Percentiles rank a stretch among this genome's conserved stretches.
These are phyloP conservation scores for Drosophila siamana DNA, from an alignment of 2,888 invertebrate species.

Conservation along the genomic window DNA sequence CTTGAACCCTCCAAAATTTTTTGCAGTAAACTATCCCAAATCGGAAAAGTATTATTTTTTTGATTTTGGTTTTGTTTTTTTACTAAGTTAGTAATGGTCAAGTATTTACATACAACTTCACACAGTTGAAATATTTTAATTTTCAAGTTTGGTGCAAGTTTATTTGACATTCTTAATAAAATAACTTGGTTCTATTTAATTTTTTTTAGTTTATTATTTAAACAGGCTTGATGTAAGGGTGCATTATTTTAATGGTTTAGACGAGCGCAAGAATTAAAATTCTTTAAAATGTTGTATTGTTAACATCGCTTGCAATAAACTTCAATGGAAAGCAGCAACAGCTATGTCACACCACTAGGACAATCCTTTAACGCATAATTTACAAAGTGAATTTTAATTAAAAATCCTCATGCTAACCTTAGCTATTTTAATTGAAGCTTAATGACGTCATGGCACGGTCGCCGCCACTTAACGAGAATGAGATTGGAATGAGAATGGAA, in stretches of 20 bases:
- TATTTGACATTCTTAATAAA: neutral
- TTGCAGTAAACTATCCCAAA: too few species aligned
- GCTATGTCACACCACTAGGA: slow-evolving; percentile 46
- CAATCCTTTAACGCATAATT: slow-evolving; percentile 75
- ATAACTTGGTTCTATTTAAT: neutral
- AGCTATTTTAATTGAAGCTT: slow-evolving; percentile 81
- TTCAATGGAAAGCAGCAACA: slow-evolving; percentile 31
- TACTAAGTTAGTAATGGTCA: slow-evolving; percentile 16
- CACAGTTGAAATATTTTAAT: slow-evolving; percentile 4
- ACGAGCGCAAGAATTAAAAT: slow-evolving; percentile 20
- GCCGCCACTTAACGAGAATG: slow-evolving; percentile 19
- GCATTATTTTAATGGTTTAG: slow-evolving; percentile 6
- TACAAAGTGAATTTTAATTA: slow-evolving; percentile 81
- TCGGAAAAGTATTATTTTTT: slow-evolving; percentile 8
- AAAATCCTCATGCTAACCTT: slow-evolving; percentile 78
- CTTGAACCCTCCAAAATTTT: neutral
- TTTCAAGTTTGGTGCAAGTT: neutral
- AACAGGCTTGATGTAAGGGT: neutral
- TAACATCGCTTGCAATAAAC: slow-evolving; percentile 28
- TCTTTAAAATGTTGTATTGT: slow-evolving; percentile 33
- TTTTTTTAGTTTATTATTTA: neutral
- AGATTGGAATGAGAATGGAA: slow-evolving; percentile 41
- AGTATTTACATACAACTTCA: slow-evolving; percentile 47
- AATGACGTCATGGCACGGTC: slow-evolving; percentile 70
- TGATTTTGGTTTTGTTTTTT: slow-evolving; percentile 3